These are phyloP conservation scores for Spongilla lacustris DNA, from an alignment of 37 sponge, comb jelly and placozoan genomes.

Conservation along the genomic window DNA sequence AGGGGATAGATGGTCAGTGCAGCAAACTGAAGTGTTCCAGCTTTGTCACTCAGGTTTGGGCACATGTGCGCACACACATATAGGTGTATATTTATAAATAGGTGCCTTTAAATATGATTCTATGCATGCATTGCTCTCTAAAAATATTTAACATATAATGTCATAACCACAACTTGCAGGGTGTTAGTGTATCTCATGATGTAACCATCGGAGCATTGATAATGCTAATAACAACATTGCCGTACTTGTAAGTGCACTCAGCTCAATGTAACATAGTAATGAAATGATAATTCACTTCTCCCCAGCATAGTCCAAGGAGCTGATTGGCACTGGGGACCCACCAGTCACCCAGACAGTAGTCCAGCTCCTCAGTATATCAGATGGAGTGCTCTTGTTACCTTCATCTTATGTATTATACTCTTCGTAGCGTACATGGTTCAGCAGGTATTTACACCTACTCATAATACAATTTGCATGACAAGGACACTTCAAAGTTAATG, in stretches of 20 bases:
- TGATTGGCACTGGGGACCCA: constrained; percentile 88
- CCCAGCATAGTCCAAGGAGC: constrained; percentile 89
- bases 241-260: constrained; percentile 92
- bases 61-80: no score
- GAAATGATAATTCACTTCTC: no score
- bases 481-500: no score
- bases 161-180: no score
- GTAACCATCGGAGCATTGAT: constrained; percentile 81
- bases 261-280: neutral
- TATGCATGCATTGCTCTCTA: neutral
- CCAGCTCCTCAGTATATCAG: constrained; percentile 41
- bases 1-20: constrained; percentile 54
- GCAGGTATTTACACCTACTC: constrained; percentile 63
- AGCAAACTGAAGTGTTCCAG: constrained; percentile 52
- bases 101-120: neutral
- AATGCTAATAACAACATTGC: constrained; percentile 84
- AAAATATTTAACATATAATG: no score
- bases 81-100: neutral
- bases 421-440: constrained; percentile 68
- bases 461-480: neutral
- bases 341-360: neutral
- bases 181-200: constrained; percentile 78
- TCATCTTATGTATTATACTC: constrained; percentile 50
- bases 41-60: constrained; percentile 70
- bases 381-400: constrained; percentile 69